Percentiles rank a stretch among this genome's conserved stretches.
These are phyloP conservation scores for Rattus rattus DNA, from an alignment of 2,113 vertebrate species.

Conservation along the genomic window DNA sequence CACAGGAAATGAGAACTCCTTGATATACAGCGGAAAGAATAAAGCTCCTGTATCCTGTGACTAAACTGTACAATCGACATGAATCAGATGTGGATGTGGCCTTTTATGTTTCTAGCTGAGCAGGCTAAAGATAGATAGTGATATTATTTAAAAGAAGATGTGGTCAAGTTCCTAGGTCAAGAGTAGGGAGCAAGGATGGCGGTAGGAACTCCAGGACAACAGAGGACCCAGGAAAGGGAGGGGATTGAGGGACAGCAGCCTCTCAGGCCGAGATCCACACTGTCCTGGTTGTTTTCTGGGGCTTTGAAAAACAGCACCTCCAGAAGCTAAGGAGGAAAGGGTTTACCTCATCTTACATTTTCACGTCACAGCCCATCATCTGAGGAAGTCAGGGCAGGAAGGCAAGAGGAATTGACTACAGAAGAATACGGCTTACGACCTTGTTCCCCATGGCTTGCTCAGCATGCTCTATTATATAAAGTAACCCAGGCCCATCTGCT, in stretches of 20 bases:
- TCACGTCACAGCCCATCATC: background rate
- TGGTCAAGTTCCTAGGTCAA: background rate
- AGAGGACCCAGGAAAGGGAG: background rate
- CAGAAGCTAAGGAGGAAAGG: background rate
- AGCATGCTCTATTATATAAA: background rate
- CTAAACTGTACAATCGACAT: background rate
- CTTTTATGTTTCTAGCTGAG: background rate
- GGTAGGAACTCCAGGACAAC: background rate
- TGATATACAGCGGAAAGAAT: background rate
- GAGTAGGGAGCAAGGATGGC: background rate
- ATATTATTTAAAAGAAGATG: background rate
- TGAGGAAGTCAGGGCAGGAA: background rate
- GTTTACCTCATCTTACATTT: background rate
- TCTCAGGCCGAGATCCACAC: too few relatives aligned
- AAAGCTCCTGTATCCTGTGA: background rate
- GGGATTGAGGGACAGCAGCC: accelerated
- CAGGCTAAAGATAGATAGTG: background rate
- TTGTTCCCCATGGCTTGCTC: background rate
- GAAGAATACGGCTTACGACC: background rate
- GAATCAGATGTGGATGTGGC: background rate
- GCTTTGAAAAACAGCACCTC: background rate
- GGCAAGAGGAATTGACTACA: background rate
- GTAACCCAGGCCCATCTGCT: background rate
- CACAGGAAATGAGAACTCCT: background rate
- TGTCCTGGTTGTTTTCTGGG: background rate